A percentile compares a stretch with the other conserved stretches of the same genome.
These are phyloP conservation scores for Diplodus puntazzo DNA, from an alignment of 2,797 vertebrate genomes.

Conservation along the genomic window DNA sequence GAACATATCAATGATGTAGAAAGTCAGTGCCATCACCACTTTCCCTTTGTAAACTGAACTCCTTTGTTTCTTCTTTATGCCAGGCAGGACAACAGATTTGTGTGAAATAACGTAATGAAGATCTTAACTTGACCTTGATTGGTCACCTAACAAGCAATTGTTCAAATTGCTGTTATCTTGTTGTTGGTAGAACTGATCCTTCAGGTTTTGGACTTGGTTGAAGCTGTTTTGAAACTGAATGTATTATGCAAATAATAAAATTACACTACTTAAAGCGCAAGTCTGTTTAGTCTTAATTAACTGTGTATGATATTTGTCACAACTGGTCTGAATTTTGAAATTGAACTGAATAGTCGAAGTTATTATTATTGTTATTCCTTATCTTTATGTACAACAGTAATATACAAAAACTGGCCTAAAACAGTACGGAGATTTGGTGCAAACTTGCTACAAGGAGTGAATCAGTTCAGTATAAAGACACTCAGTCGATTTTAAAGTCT, in stretches of 20 bases:
- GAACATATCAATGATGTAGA: conserved; percentile 51
- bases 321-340: not conserved
- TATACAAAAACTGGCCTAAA: not conserved
- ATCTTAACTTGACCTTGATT: conserved; percentile 27
- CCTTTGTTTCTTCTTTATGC: conserved; percentile 26
- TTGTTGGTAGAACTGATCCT: conserved; percentile 53
- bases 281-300: conserved; percentile 14
- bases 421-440: not conserved
- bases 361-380: not conserved
- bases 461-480: not conserved
- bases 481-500: not conserved
- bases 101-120: conserved; percentile 35
- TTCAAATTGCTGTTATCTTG: conserved; percentile 38
- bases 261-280: conserved; percentile 53
- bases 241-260: conserved; percentile 86
- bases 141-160: conserved; percentile 42
- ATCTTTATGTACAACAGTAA: not conserved
- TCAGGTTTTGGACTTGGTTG: conserved; percentile 73
- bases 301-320: not conserved
- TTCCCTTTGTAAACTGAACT: conserved; percentile 55
- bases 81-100: conserved; percentile 47
- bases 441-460: not conserved
- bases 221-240: conserved; percentile 84
- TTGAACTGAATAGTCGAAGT: not conserved
- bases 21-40: conserved; percentile 57